Base-by-base conservation (phyloP, 1,140 invertebrate species). In the Diorhabda elongata region DNA sequence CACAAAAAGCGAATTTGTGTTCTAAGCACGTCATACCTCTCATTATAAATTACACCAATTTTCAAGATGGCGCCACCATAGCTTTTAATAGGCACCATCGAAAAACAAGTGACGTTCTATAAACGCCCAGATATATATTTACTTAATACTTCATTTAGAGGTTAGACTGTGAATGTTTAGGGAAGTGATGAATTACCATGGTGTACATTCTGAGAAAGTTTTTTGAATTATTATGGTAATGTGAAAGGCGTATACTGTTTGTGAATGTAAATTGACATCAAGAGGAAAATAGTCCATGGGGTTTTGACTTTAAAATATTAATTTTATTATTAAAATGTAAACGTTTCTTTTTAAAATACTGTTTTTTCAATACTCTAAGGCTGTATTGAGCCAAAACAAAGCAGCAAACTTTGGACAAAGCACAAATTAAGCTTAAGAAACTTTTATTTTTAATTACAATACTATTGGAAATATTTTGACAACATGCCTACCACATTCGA, bases 201-300 rank as follows among this genome's bases (percentile, higher is more conserved):
- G 67, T 58, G 70, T 70, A 77, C 74, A 76, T 76, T 77, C 76
- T 77, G 69, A 74, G 73, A 73, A 73, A 71, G 70, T 79, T 76
- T 76, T 77, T 78, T 78, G 76, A 79, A 79, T 79, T 79, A 79
- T 79, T 79, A 78, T 78, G 78, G 76, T 79, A 79, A 78, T 79
- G 77, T 73, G 70, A 75, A 77, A 79, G 78, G 78, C 78, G 76
- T 77, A 77, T 71, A 78, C 76, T 78, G 77, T 79, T 79, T 78
- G 77, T 69, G 77, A 77, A 78, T 79, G 76, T 78, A 79, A 79
- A 79, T 79, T 79, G 78, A 79, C 74, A 78, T 71, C 57, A 66
- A 76, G 56, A 61, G 66, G 73, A 66, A 71, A 57, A 44, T 69
- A 64, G 64, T 62, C 8, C 43, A 5, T 3, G 61, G 43, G 61